Percentiles rank a stretch among this genome's conserved stretches.
phyloP scores from a whole-genome alignment of 2,113 vertebrate species.

The Petrocephalus zakoni region DNA sequence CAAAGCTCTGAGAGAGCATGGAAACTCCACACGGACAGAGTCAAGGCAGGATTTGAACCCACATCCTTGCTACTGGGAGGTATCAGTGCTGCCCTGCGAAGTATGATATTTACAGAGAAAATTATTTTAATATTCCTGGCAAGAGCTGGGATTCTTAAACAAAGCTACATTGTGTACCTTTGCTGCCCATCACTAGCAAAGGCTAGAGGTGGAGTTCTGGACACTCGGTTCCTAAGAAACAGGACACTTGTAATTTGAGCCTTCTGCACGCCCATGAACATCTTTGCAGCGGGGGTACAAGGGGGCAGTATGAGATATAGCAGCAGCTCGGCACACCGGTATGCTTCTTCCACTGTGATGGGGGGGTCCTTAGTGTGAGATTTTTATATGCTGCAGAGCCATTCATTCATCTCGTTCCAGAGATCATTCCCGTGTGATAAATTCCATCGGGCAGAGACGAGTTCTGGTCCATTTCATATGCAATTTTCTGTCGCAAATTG shows the following conservation, averaged over 20 bases:
- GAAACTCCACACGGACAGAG: background rate
- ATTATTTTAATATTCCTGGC: background rate
- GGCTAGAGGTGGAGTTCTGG: background rate
- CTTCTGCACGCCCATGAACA: background rate
- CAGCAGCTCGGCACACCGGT: background rate
- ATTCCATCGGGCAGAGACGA: background rate
- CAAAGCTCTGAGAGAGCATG: background rate
- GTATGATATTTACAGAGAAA: background rate
- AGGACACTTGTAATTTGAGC: background rate
- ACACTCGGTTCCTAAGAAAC: background rate
- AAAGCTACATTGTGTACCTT: background rate
- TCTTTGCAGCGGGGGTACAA: background rate
- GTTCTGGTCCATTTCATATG: slow-evolving; percentile 12
- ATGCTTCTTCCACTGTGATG: background rate
- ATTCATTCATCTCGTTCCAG: slow-evolving; percentile 1
- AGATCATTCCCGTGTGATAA: background rate
- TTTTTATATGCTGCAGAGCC: background rate
- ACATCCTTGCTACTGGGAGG: background rate
- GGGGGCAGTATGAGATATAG: background rate
- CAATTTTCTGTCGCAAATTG: slow-evolving; percentile 12
- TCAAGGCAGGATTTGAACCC: background rate
- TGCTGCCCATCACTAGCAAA: background rate
- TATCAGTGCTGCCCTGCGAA: background rate
- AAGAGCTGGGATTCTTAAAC: background rate
- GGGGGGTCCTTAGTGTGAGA: background rate